A percentile compares a stretch with the other conserved stretches of the same genome.
phyloP scores from a whole-genome alignment of 2,888 invertebrate genomes.

The Helicoverpa assulta region DNA sequence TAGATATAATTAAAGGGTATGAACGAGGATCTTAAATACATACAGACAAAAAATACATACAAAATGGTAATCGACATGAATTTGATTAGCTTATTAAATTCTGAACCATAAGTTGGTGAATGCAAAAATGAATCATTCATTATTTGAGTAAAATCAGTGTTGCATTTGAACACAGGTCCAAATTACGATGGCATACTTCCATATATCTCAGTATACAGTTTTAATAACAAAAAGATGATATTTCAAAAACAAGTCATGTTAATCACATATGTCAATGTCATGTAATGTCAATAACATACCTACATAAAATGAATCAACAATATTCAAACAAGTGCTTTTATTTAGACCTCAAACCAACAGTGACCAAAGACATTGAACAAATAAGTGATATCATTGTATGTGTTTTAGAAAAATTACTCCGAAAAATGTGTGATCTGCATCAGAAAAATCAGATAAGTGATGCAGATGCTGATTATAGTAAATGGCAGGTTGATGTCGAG shows the following conservation, averaged over 20 bases:
- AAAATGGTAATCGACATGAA: no score
- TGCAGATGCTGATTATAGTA: conserved; percentile 14
- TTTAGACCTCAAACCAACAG: background rate
- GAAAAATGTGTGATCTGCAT: conserved; percentile 19
- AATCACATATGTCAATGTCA: no score
- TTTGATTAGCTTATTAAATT: no score
- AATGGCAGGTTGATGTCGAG: conserved; percentile 35
- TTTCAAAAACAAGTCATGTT: no score
- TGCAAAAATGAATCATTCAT: background rate
- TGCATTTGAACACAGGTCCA: no score
- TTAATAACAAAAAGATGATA: no score
- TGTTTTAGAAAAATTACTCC: background rate
- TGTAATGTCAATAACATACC: no score
- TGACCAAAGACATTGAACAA: background rate
- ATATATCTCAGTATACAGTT: no score
- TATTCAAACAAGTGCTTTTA: background rate
- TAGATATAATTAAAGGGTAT: background rate
- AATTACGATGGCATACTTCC: no score
- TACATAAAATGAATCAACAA: background rate
- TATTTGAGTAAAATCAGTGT: background rate
- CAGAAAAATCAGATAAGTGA: conserved; percentile 29
- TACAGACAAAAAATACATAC: no score
- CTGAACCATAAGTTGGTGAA: background rate
- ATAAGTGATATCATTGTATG: background rate
- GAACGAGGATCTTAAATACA: background rate